A percentile compares a stretch with the other conserved stretches of the same genome.
Conservation (phyloP, 2,113 vertebrate genomes). For the Dicaeum eximium region DNA sequence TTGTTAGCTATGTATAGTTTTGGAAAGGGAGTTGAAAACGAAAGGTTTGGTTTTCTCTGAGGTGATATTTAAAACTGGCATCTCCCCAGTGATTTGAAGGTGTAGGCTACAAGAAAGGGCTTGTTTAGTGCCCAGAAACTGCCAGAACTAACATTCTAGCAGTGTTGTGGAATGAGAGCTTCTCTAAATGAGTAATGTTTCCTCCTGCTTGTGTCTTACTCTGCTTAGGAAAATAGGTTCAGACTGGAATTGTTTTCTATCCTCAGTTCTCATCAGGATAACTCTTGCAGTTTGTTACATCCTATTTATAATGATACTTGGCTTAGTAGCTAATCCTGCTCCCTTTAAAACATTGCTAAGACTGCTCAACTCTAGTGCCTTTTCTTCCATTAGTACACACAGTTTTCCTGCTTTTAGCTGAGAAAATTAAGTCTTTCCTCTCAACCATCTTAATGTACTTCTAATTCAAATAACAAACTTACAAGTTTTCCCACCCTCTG, state of each 20-base stretch:
- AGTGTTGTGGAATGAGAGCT: background rate
- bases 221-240: background rate
- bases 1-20: background rate
- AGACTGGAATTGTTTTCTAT: background rate
- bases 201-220: background rate
- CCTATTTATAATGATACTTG: background rate
- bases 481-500: constrained; percentile 70
- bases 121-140: background rate
- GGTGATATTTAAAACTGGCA: background rate
- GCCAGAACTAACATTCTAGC: background rate
- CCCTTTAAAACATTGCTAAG: background rate
- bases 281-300: background rate
- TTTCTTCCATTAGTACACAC: background rate
- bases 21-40: background rate
- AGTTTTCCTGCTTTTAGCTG: background rate
- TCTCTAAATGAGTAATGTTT: background rate
- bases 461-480: constrained; percentile 42
- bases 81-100: background rate
- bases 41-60: background rate
- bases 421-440: background rate
- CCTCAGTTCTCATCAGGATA: background rate
- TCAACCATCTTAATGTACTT: constrained; percentile 40
- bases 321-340: background rate
- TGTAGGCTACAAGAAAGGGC: background rate
- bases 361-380: background rate